phyloP scores from a whole-genome alignment of 2,113 vertebrate genomes.

The Cranoglanis bouderius region DNA sequence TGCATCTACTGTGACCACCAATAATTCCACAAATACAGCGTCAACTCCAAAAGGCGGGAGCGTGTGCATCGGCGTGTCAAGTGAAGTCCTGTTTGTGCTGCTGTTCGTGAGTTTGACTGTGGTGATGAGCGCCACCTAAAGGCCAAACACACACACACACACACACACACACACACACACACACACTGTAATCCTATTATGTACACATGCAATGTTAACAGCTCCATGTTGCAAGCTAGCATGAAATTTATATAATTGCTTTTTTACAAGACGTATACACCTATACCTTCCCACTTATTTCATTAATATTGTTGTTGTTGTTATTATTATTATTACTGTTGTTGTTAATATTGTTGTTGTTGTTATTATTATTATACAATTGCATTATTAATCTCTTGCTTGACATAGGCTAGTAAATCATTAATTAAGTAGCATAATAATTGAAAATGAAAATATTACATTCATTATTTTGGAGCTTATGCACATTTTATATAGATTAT shows the following conservation, averaged over 20 bases:
- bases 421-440: background rate
- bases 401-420: no score
- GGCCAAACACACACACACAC: background rate
- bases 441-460: background rate
- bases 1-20: background rate
- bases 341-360: no score
- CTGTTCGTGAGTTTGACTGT: background rate
- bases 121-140: background rate
- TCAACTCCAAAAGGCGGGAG: background rate
- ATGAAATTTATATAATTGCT: background rate
- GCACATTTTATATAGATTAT: background rate
- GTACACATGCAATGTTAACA: background rate
- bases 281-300: background rate
- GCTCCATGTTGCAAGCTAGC: no score
- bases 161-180: no score
- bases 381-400: background rate
- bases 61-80: background rate
- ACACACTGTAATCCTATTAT: background rate
- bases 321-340: background rate
- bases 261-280: background rate
- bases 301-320: background rate
- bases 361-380: background rate
- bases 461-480: background rate
- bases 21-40: background rate
- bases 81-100: background rate